Conservation (phyloP, 2,797 vertebrate species). For the Muscicapa comitata region DNA sequence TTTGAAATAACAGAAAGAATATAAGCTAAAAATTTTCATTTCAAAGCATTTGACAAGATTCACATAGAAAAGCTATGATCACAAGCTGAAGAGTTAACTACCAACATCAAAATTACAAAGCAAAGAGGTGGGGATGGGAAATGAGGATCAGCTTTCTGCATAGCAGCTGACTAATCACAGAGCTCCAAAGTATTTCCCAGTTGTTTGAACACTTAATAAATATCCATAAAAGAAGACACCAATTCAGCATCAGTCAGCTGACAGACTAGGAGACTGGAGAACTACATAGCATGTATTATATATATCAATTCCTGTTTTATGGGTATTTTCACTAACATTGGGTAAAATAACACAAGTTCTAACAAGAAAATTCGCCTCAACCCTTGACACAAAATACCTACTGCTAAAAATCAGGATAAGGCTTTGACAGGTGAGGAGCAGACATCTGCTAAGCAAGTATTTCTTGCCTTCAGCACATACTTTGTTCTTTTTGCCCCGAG, state of each 20-base stretch:
- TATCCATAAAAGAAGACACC: not conserved
- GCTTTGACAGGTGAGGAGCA: not conserved
- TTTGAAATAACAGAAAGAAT: not conserved
- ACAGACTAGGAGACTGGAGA: not conserved
- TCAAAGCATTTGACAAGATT: not conserved
- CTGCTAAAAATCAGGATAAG: not conserved
- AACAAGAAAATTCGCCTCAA: not conserved
- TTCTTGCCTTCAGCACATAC: conserved; percentile 62
- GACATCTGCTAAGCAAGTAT: not conserved
- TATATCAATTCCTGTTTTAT: not conserved
- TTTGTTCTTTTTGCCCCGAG: conserved; percentile 91
- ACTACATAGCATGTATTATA: not conserved
- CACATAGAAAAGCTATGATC: not conserved
- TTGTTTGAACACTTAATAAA: not conserved
- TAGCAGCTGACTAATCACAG: not conserved
- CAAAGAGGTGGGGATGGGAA: not conserved
- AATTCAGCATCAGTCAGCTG: not conserved
- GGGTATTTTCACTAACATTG: not conserved
- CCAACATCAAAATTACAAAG: not conserved
- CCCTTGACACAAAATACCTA: not conserved
- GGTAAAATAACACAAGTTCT: not conserved
- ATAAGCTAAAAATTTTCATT: not conserved
- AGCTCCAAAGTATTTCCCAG: not conserved
- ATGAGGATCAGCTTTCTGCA: not conserved
- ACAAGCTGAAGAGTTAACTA: not conserved